phyloP scores from a whole-genome alignment of 1,140 invertebrate species.

The Harlomillsia oculata region DNA sequence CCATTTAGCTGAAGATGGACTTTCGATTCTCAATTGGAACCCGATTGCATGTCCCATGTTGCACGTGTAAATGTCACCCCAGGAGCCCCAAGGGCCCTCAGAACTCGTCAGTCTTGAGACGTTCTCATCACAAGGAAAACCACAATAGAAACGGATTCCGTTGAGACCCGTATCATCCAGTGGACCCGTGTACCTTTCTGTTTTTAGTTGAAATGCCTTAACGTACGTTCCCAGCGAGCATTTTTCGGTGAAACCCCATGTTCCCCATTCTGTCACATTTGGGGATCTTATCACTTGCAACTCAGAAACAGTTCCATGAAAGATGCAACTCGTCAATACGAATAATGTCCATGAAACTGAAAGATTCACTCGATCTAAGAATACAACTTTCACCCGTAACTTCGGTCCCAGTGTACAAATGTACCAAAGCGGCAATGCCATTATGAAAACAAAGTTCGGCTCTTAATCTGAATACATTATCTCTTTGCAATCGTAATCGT shows the following conservation, averaged over 20 bases:
- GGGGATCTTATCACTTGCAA: conserved; percentile 13
- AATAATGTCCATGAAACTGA: too few species aligned
- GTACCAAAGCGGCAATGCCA: too few species aligned
- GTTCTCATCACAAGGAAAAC: not conserved
- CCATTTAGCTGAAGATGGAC: not conserved
- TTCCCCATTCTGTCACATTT: conserved; percentile 20
- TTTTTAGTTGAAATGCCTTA: conserved; percentile 20
- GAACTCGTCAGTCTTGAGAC: not conserved
- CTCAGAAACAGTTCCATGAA: too few species aligned
- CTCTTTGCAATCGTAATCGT: too few species aligned
- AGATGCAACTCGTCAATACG: too few species aligned
- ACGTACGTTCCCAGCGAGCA: conserved; percentile 15
- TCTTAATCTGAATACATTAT: too few species aligned
- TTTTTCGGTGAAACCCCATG: conserved; percentile 21
- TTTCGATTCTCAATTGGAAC: conserved; percentile 11
- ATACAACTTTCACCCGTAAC: too few species aligned
- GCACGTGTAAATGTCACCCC: conserved; percentile 9
- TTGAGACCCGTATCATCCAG: not conserved
- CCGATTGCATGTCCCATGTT: not conserved
- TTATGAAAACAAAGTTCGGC: too few species aligned
- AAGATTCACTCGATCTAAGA: too few species aligned
- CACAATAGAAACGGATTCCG: conserved; percentile 1
- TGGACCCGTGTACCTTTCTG: not conserved
- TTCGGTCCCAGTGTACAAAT: too few species aligned
- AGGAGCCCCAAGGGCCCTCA: not conserved